Conservation (phyloP, 2,797 vertebrate species). For the Neomorphus geoffroyi region DNA sequence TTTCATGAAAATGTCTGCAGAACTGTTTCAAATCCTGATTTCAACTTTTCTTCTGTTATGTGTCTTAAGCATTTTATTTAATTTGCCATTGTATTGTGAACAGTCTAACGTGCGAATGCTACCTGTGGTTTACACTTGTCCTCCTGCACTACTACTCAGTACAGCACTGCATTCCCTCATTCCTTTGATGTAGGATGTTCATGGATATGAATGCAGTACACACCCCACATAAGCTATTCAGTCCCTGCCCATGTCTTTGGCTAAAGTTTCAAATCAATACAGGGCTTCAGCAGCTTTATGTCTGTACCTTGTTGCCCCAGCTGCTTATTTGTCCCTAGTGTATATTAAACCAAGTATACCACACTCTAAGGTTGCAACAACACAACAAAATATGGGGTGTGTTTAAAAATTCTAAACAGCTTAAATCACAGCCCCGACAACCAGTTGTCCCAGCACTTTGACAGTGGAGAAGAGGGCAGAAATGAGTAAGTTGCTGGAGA, state of each 20-base stretch:
- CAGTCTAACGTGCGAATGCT: not conserved
- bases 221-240: not conserved
- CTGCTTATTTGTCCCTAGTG: not conserved
- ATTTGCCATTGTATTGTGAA: not conserved
- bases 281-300: not conserved
- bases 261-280: not conserved
- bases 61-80: not conserved
- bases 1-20: not conserved
- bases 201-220: not conserved
- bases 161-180: not conserved
- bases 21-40: not conserved
- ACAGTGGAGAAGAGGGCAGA: not conserved
- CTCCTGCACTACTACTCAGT: not conserved
- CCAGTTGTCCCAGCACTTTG: not conserved
- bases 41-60: not conserved
- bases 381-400: rapidly evolving
- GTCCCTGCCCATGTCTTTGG: not conserved
- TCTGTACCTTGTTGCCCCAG: not conserved
- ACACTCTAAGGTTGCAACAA: not conserved
- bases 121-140: not conserved
- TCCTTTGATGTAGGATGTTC: not conserved
- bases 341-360: not conserved
- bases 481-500: not conserved
- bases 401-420: not conserved
- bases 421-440: not conserved